Percentiles rank a stretch among this genome's conserved stretches.
phyloP scores from a whole-genome alignment of 2,797 vertebrate genomes.

The Platyrinchus mystaceus region DNA sequence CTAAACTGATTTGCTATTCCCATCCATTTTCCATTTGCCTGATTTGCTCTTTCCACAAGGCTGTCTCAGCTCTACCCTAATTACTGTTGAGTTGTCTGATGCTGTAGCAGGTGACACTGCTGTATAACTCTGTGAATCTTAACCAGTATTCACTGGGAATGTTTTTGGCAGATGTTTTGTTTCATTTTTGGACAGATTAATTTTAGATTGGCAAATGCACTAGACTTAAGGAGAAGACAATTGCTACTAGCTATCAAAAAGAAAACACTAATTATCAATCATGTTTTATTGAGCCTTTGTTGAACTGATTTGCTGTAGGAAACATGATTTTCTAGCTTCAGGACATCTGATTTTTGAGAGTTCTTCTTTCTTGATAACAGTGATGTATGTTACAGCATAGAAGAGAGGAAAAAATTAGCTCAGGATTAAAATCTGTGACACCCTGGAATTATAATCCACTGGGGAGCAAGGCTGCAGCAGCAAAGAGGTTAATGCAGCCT shows the following conservation, averaged over 20 bases:
- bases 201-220: not conserved
- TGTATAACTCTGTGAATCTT: not conserved
- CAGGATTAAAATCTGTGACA: not conserved
- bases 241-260: not conserved
- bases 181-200: not conserved
- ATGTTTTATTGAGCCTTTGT: not conserved
- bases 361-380: rapidly evolving
- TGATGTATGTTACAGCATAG: not conserved
- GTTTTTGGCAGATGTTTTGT: slow-evolving; percentile 14
- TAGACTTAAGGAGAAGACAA: slow-evolving; percentile 1
- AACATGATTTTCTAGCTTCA: not conserved
- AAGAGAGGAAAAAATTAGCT: not conserved
- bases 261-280: slow-evolving; percentile 16
- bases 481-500: not conserved
- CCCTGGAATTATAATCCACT: not conserved
- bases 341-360: not conserved
- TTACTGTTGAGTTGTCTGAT: not conserved
- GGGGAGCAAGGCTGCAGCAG: not conserved
- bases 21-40: not conserved
- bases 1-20: slow-evolving; percentile 17
- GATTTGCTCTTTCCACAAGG: not conserved
- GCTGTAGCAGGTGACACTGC: not conserved
- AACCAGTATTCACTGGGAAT: not conserved
- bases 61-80: not conserved
- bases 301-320: slow-evolving; percentile 6